Evolutionary conservation across 2,797 vertebrate genomes (phyloP).

Genomic region (Muraenolepis orangiensis): DNA sequence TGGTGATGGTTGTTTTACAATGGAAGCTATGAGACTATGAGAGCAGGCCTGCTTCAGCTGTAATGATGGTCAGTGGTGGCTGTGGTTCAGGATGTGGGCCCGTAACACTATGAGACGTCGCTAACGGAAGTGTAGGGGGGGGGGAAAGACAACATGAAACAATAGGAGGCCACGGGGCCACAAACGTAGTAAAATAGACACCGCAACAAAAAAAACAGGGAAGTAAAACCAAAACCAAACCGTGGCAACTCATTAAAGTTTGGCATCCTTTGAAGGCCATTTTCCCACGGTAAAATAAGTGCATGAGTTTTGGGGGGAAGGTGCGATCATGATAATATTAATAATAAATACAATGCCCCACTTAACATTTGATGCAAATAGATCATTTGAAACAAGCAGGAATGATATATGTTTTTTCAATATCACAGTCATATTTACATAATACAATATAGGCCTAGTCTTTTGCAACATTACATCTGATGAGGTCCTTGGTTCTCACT

Average conservation of each 20-base stretch:
- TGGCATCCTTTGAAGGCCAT: conserved; percentile 34
- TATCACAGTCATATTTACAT: conserved; percentile 65
- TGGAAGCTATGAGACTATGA: not conserved
- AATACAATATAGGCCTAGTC: conserved; percentile 38
- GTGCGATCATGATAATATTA: not conserved
- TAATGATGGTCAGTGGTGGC: not conserved
- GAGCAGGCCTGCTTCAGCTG: not conserved
- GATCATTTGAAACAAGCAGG: conserved; percentile 60
- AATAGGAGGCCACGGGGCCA: conserved; percentile 47
- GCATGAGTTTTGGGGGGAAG: not conserved
- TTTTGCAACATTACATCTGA: not conserved
- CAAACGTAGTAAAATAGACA: conserved; percentile 62
- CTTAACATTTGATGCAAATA: conserved; percentile 53
- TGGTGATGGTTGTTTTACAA: not conserved
- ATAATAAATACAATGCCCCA: conserved; percentile 54
- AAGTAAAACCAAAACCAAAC: conserved; percentile 27
- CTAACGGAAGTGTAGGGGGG: not conserved
- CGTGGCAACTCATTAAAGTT: not conserved
- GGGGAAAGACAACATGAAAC: conserved; percentile 45
- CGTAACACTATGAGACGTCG: not conserved
- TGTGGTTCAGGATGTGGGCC: conserved; percentile 49
- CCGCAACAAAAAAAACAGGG: not conserved
- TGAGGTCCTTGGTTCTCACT: no score
- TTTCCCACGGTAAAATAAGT: conserved; percentile 33
- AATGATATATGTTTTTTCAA: conserved; percentile 42